These are phyloP conservation scores for Drosophila ananassae DNA, from an alignment of 1,140 invertebrate genomes.

Conservation along the genomic window DNA sequence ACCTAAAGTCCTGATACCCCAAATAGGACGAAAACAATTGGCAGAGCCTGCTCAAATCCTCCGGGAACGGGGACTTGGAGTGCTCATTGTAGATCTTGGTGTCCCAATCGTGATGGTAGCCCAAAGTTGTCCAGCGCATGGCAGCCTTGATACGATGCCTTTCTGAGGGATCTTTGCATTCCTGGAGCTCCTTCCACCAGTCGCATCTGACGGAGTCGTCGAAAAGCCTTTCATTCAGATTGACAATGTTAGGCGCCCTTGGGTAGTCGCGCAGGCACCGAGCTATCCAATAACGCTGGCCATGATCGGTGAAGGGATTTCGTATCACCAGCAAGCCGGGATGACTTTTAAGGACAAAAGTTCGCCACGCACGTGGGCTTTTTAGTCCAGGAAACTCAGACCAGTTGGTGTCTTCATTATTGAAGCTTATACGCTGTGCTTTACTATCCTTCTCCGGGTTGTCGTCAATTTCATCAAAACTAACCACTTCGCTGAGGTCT, in stretches of 20 bases:
- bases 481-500: not conserved
- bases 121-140: conserved; percentile 95
- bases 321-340: conserved; percentile 91
- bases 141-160: conserved; percentile 86
- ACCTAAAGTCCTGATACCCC: conserved; percentile 88
- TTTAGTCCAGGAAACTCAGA: conserved; percentile 73
- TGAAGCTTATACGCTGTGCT: conserved; percentile 8
- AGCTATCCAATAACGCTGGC: conserved; percentile 93
- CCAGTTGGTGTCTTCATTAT: not conserved
- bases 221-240: conserved; percentile 86
- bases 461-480: not conserved
- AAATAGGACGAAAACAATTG: conserved; percentile 87
- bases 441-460: not conserved
- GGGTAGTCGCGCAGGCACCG: conserved; percentile 92
- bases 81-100: conserved; percentile 93
- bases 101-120: conserved; percentile 98
- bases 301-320: conserved; percentile 92
- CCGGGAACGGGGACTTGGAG: conserved; percentile 88
- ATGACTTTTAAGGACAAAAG: conserved; percentile 85
- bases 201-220: conserved; percentile 39
- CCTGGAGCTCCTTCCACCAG: conserved; percentile 84
- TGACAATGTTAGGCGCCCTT: conserved; percentile 90
- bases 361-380: conserved; percentile 85
- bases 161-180: conserved; percentile 71
- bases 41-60: conserved; percentile 88